phyloP scores from a whole-genome alignment of 2,797 vertebrate species.

The Oreonectes daqikongensis region DNA sequence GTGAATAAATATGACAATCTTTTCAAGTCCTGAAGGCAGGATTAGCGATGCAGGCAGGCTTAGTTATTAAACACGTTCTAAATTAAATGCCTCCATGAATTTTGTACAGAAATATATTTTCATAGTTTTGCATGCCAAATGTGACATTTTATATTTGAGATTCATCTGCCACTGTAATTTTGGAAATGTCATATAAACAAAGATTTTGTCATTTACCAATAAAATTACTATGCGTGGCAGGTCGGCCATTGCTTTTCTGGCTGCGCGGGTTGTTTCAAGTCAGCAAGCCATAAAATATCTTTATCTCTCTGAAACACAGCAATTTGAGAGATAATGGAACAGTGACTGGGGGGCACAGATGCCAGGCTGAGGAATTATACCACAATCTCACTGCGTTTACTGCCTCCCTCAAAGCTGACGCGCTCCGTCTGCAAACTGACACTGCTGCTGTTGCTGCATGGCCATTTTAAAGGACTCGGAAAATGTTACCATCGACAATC shows the following conservation, averaged over 20 bases:
- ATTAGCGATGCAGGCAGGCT: constrained; percentile 97
- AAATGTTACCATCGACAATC: constrained; percentile 43
- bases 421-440: constrained; percentile 45
- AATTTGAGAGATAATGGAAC: constrained; percentile 99
- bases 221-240: constrained; percentile 97
- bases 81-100: constrained; percentile 99
- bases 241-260: constrained; percentile 90
- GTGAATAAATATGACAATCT: constrained; percentile 99
- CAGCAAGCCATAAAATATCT: constrained; percentile 99
- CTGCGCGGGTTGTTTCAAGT: constrained; percentile 98
- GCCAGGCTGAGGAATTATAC: constrained; percentile 99
- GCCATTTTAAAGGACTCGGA: constrained; percentile 33
- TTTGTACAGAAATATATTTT: constrained; percentile 99
- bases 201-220: constrained; percentile 99
- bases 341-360: constrained; percentile 99
- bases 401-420: constrained; percentile 92
- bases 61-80: constrained; percentile 99
- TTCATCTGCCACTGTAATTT: constrained; percentile 97
- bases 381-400: constrained; percentile 99
- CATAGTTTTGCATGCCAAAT: constrained; percentile 99
- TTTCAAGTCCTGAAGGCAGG: constrained; percentile 98
- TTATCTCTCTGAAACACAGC: constrained; percentile 99
- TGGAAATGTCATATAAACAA: constrained; percentile 99
- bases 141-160: constrained; percentile 99
- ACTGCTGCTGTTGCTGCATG: constrained; percentile 9